phyloP scores from a whole-genome alignment of 2,888 invertebrate species.

The Drosophila eohydei region DNA sequence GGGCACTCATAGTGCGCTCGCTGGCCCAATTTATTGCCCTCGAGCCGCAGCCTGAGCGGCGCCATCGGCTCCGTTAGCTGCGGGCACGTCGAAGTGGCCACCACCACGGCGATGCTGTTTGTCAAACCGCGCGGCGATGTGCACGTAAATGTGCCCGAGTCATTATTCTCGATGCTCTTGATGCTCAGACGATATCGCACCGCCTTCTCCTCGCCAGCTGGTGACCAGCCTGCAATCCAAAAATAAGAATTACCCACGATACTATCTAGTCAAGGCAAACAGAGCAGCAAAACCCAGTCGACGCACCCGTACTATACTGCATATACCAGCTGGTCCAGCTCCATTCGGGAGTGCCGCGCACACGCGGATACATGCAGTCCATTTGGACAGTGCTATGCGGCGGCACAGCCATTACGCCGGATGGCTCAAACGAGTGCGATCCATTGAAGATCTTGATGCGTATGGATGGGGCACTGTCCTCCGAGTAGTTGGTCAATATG shows the following conservation, averaged over 20 bases:
- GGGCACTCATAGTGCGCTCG: constrained; percentile 89
- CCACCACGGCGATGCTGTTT: constrained; percentile 85
- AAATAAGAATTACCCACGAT: not conserved
- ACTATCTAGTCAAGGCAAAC: not conserved
- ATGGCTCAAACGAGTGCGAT: constrained; percentile 92
- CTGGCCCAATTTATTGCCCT: constrained; percentile 92
- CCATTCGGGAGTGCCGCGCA: constrained; percentile 94
- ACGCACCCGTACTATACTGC: constrained; percentile 90
- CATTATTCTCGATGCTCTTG: constrained; percentile 92
- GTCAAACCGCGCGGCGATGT: constrained; percentile 92
- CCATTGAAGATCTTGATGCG: constrained; percentile 91
- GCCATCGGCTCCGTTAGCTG: constrained; percentile 87
- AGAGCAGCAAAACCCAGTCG: not conserved
- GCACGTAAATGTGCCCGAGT: constrained; percentile 94
- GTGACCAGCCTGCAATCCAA: constrained; percentile 83
- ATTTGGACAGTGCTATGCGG: constrained; percentile 91
- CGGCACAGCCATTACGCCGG: constrained; percentile 91
- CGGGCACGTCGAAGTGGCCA: constrained; percentile 90
- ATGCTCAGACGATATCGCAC: constrained; percentile 93
- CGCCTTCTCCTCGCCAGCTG: constrained; percentile 88
- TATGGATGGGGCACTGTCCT: constrained; percentile 93
- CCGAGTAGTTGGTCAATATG: constrained; percentile 93
- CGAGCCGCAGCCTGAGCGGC: constrained; percentile 89
- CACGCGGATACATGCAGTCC: constrained; percentile 92
- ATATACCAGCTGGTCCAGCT: constrained; percentile 93